Base-by-base conservation (phyloP, 2,888 invertebrate genomes). In the Drosophila kanekoi region DNA sequence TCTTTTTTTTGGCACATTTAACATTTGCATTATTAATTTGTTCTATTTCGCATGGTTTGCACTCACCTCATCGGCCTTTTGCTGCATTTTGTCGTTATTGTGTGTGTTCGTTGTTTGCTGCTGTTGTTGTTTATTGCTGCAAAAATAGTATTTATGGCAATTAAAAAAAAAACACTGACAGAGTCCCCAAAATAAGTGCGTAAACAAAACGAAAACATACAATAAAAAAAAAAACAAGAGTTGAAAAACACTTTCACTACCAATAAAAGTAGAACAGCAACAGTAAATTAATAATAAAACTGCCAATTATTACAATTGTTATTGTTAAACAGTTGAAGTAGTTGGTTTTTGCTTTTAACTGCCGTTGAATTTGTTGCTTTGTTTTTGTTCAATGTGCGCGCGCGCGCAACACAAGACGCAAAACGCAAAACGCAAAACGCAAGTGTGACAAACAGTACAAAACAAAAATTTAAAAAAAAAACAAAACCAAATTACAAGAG, bases 41-140 rank as follows among this genome's bases (percentile, higher is more conserved):
- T 3, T 45, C 35, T 61, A 56, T 37, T 44, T 51, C 20, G 11
- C 10, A 11, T 9, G 14, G 16, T 10, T 14, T 20, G n/a, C 37
- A 79, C 83, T 84, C 18, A 84, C 83, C 83, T 85, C 83, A 41
- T 83, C 83, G 67, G 79, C 64, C 53, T 84, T 84, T 64, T 83
- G 85, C 70, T 84, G 85, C 83, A 84, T 83, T 71, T 73, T 79
- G 67, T 57, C 33, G 53, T 3, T 54, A 56, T 23, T 59, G 3
- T 56, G 32, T 57, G 8, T 32, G 8, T 32, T 4, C n/a, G n/a
- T n/a, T n/a, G n/a, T 38, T 51, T 44, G 4, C 41, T 32, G 13
- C 37, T 53, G 38, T 59, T 32, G 11, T 40, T 53, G 38, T 59
- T 57, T 37, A 52, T 45, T n/a, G 54, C 75, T 67, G 69, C 65